These are phyloP conservation scores for Epinephelus fuscoguttatus DNA, from an alignment of 2,113 vertebrate genomes.

Conservation along the genomic window DNA sequence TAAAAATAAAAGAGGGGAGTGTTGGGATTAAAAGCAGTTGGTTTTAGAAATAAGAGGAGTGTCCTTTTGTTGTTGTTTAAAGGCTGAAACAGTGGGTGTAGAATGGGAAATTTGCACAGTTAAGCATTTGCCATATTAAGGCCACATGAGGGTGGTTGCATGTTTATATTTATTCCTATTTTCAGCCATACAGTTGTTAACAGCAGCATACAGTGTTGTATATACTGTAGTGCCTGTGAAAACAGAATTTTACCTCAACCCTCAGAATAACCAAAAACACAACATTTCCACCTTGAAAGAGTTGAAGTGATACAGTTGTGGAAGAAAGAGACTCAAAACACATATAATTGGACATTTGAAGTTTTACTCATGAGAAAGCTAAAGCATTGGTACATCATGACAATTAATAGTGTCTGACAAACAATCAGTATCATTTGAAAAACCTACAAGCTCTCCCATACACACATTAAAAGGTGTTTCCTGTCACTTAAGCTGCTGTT, in stretches of 20 bases:
- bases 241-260: too few species aligned
- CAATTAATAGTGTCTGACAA: too few species aligned
- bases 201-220: background rate
- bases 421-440: too few species aligned
- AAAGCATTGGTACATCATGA: too few species aligned
- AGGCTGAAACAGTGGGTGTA: background rate
- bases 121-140: background rate
- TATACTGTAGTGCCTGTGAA: too few species aligned
- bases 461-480: too few species aligned
- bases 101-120: background rate
- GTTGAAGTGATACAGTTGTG: too few species aligned
- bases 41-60: slow-evolving; percentile 2
- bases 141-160: background rate
- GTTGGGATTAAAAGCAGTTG: slow-evolving; percentile 7
- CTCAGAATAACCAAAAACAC: background rate
- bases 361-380: too few species aligned
- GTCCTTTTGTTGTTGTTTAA: background rate
- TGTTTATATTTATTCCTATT: background rate
- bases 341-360: too few species aligned
- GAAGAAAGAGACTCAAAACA: too few species aligned
- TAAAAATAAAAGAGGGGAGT: background rate
- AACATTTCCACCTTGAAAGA: background rate
- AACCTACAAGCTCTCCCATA: too few species aligned
- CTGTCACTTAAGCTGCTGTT: too few species aligned
- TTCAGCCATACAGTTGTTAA: background rate